These are phyloP conservation scores for Drosophila prosaltans DNA, from an alignment of 1,140 invertebrate genomes.

Conservation along the genomic window DNA sequence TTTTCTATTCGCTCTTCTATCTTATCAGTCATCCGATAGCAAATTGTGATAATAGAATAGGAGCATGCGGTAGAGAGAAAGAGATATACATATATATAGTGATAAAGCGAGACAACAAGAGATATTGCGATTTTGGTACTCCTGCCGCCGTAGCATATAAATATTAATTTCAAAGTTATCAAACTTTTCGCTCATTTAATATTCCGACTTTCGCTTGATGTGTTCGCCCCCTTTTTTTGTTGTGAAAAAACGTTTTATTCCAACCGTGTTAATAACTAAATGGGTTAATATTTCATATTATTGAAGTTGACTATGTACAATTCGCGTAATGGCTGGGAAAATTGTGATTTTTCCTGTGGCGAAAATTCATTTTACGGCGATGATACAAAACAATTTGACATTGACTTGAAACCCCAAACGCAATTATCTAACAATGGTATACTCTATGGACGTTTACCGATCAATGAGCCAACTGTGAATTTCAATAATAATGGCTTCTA, in stretches of 20 bases:
- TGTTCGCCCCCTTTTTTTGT: conserved; percentile 34
- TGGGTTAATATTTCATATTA: neutral
- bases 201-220: conserved; percentile 42
- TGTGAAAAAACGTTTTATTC: conserved; percentile 10
- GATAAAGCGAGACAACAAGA: conserved; percentile 8
- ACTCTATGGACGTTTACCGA: conserved; percentile 48
- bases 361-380: conserved; percentile 72
- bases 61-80: conserved; percentile 19
- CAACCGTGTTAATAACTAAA: neutral
- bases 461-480: conserved; percentile 66
- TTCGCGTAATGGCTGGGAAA: conserved; percentile 57
- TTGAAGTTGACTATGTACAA: conserved; percentile 56
- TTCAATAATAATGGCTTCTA: conserved; percentile 56
- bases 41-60: conserved; percentile 37
- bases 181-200: conserved; percentile 71
- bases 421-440: conserved; percentile 25
- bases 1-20: conserved; percentile 32
- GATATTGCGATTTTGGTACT: conserved; percentile 43
- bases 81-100: conserved; percentile 15
- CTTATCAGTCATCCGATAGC: conserved; percentile 47
- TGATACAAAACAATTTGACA: conserved; percentile 47
- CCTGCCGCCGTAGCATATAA: conserved; percentile 49
- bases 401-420: conserved; percentile 46
- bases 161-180: conserved; percentile 63
- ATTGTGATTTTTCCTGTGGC: conserved; percentile 57